Evolutionary conservation across 2,113 vertebrate species (phyloP).

Genomic region (Elephas maximus): DNA sequence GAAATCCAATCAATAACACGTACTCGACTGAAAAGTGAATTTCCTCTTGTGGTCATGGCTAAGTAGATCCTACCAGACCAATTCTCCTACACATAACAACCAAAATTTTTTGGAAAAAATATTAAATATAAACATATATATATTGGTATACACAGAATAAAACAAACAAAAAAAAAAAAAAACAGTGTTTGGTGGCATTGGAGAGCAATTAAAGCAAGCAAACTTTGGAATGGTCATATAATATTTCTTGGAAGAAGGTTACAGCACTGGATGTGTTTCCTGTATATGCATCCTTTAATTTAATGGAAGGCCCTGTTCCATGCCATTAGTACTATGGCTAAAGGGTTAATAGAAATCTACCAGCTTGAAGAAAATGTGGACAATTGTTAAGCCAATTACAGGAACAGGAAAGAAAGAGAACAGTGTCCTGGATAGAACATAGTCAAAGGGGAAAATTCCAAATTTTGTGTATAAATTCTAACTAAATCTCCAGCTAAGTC

Average conservation of each 20-base stretch:
- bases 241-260: not conserved
- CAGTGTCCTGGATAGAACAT: not conserved
- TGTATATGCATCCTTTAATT: not conserved
- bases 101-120: not conserved
- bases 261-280: not conserved
- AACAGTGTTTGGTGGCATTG: not conserved
- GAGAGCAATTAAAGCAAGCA: not conserved
- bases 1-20: not conserved
- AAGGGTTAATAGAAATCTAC: not conserved
- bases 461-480: not conserved
- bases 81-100: not conserved
- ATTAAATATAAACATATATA: not conserved
- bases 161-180: accelerated
- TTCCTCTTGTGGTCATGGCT: not conserved
- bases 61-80: not conserved
- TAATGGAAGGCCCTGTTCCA: not conserved
- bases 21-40: not conserved
- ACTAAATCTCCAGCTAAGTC: not conserved
- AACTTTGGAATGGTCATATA: not conserved
- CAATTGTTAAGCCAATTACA: not conserved
- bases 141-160: not conserved
- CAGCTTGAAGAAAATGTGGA: not conserved
- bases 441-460: not conserved
- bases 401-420: not conserved
- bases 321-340: not conserved